Evolutionary conservation across 2,797 vertebrate species (phyloP).

Genomic region (Pampus argenteus): DNA sequence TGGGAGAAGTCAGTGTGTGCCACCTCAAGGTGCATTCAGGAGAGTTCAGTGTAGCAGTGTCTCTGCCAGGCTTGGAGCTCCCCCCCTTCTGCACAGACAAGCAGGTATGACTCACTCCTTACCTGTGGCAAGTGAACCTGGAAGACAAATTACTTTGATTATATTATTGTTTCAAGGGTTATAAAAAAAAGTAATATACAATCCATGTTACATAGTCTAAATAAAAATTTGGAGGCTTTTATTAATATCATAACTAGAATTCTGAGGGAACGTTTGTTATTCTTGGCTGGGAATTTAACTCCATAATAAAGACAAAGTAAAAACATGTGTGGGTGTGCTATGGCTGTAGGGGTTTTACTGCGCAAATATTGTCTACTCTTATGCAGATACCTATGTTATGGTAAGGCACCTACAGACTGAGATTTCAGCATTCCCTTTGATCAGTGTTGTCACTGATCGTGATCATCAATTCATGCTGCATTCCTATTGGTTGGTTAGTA

Average conservation of each 20-base stretch:
- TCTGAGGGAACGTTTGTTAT: no score
- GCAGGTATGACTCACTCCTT: conserved; percentile 80
- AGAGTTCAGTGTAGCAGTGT: conserved; percentile 62
- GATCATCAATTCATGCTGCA: no score
- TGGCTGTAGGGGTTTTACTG: no score
- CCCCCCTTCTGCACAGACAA: conserved; percentile 74
- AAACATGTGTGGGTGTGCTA: no score
- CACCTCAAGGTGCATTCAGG: conserved; percentile 43
- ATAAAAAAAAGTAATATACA: not conserved
- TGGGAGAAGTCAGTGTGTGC: conserved; percentile 9
- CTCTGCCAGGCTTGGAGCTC: conserved; percentile 68
- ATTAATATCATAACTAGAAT: no score
- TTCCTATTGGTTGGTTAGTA: no score
- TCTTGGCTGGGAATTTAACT: no score
- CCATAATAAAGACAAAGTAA: not conserved
- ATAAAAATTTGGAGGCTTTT: not conserved
- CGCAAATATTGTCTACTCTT: not conserved
- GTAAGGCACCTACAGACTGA: no score
- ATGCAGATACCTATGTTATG: not conserved
- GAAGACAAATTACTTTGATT: not conserved
- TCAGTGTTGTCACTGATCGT: no score
- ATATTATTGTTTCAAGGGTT: not conserved
- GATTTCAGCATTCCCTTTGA: no score
- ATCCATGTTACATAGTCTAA: not conserved
- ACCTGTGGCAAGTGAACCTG: conserved; percentile 75